phyloP scores from a whole-genome alignment of 2,797 vertebrate genomes.

The Hyperoplus immaculatus region DNA sequence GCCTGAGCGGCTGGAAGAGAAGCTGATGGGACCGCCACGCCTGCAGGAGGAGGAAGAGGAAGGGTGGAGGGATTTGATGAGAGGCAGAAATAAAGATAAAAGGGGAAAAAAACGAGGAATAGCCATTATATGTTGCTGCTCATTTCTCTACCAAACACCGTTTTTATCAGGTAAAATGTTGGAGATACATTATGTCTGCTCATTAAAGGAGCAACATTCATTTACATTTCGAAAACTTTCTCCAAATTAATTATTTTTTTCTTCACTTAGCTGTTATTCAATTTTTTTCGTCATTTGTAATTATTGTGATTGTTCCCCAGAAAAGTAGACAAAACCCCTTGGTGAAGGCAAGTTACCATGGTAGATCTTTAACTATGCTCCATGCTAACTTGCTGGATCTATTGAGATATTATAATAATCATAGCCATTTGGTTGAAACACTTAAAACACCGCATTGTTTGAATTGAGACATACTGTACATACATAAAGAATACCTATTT shows the following conservation, averaged over 20 bases:
- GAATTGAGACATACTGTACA: too few species aligned
- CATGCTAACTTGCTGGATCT: too few species aligned
- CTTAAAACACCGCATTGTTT: neutral
- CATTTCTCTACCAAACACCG: neutral
- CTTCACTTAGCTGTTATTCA: too few species aligned
- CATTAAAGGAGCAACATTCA: neutral
- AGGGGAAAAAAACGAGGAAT: neutral
- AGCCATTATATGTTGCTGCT: neutral
- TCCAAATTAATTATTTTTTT: too few species aligned
- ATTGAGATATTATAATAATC: neutral
- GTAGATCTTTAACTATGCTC: too few species aligned
- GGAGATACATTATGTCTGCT: too few species aligned
- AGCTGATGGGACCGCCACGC: slow-evolving; percentile 92
- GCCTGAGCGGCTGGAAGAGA: slow-evolving; percentile 92
- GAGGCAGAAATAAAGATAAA: neutral
- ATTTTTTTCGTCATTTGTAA: too few species aligned
- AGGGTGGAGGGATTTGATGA: neutral
- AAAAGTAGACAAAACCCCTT: neutral
- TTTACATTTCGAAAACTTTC: too few species aligned
- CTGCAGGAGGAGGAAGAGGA: slow-evolving; percentile 67
- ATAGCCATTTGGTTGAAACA: neutral
- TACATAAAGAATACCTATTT: neutral
- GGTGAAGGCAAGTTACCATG: neutral
- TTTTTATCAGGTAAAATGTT: neutral
- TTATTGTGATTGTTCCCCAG: too few species aligned